Evolutionary conservation across 2,888 invertebrate genomes (phyloP), one percentile per base, ranked within the genome.

Genomic region (Drosophila quasianomalipes): DNA sequence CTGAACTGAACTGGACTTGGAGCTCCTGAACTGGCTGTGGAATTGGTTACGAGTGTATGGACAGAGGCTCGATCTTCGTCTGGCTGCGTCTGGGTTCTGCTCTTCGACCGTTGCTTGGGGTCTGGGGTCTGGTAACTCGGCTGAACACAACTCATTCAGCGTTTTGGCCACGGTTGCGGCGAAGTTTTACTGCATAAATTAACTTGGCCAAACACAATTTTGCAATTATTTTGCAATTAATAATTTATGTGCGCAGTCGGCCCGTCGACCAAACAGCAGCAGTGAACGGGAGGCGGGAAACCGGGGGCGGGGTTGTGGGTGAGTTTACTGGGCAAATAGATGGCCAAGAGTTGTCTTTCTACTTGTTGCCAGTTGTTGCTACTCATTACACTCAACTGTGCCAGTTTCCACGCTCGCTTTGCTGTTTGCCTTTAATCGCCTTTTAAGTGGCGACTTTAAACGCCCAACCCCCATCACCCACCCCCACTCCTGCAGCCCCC

Each of bases 161-260:
- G 64, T 64, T 14, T 55, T 52, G 61, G 59, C 80, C 69, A 73
- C 63, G 53, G 69, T 28, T 70, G 82, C 53, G 84, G 78, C 62
- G 59, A 70, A 85, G 82, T 83, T 85, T 90, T 80, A 89, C 83
- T 89, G 85, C 85, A 85, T 85, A 85, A 85, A 84, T 85, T 85
- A 85, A 87, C 90, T 89, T 84, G 90, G 82, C 77, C 90, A 83
- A 89, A 89, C 90, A 90, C 82, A 83, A 87, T 88, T 90, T 88
- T 68, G 90, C 88, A 89, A 90, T 90, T 91, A 90, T 88, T 91
- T 82, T 80, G 85, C 90, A 86, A 90, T 90, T 91, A 91, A 88
- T 89, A 85, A 91, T 90, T 91, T 77, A 85, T 88, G 89, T 82
- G 79, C 67, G 64, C 72, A 72, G 66, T 69, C 60, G 58, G 51